These are phyloP conservation scores for Hyppa rectilinea DNA, from an alignment of 2,888 invertebrate species.

Conservation along the genomic window DNA sequence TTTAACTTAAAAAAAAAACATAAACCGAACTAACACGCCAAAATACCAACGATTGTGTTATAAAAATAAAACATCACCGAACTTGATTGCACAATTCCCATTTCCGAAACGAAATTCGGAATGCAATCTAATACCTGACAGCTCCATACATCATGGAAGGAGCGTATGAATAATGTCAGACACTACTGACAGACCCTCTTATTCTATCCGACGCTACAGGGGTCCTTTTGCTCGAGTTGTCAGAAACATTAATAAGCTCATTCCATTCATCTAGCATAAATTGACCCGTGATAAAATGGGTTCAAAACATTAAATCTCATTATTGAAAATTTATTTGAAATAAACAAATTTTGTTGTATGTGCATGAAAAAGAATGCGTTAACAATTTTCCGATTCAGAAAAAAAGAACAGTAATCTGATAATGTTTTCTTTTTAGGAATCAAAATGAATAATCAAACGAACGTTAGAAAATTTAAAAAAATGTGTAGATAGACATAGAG, in stretches of 20 bases:
- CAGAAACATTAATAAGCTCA: conserved; percentile 69
- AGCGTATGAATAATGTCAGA: conserved; percentile 69
- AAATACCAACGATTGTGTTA: not conserved
- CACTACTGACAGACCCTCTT: conserved; percentile 76
- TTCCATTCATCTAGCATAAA: conserved; percentile 19
- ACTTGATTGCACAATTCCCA: conserved; percentile 41
- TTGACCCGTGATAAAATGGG: conserved; percentile 22
- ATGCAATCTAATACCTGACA: conserved; percentile 67
- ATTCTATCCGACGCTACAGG: conserved; percentile 68
- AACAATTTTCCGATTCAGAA: no score
- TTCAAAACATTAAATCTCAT: no score
- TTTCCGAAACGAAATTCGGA: conserved; percentile 37
- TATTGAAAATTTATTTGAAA: no score
- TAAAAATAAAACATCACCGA: conserved; percentile 2
- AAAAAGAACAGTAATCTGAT: no score
- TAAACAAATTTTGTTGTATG: no score
- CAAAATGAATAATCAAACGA: no score
- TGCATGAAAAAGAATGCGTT: no score
- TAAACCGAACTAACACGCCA: not conserved
- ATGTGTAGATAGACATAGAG: no score
- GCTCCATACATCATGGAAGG: conserved; percentile 61
- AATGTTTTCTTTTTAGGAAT: no score
- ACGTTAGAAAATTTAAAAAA: no score
- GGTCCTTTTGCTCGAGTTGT: conserved; percentile 60
- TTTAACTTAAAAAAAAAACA: no score